Evolutionary conservation across 37 sponge, comb jelly and placozoan species (phyloP), one percentile per base, ranked within the genome.

Genomic region (Ephydatia muelleri): DNA sequence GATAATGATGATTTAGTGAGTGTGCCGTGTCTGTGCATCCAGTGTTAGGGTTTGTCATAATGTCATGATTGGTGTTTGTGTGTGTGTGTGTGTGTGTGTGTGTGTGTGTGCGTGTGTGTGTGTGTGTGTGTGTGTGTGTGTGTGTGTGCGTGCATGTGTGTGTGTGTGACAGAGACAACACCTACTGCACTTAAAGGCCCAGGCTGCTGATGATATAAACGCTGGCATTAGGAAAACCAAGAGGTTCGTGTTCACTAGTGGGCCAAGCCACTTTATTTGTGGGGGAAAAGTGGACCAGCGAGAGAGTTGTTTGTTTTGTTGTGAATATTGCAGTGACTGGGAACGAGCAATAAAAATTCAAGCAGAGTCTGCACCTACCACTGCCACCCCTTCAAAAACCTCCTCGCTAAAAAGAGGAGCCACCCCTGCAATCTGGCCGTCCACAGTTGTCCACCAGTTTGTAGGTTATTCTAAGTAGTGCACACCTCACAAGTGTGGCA

Each of bases 1-100:
- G 96, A 95, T 32, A 93, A 93, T 43, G 91, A 88, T 80, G 71
- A 69, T 27, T 68, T 95, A 76, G 94, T 95, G 65, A 85, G 83
- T 34, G 4, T n/a, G 16, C 16, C 16, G 19, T 14, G 57, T 43
- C 43, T 3, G 43, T 3, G 43, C n/a, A 6, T 3, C 43, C 43
- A 9, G 43, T 43, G 6, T 6, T 43, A 43, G 6, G 6, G 6
- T 3, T 6, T 43, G 8, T 43, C 4, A 4, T 8, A 43, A 4
- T 43, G 6, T 8, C 8, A 43, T 43, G 47, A 43, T 4, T 4
- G 4, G 47, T 43, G 47, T 43, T 4, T 43, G 47, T 43, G 47
- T 43, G 47, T 43, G 8, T 43, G 47, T 43, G 47, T 43, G 47
- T 43, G 47, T 43, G 8, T 43, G 47, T 43, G 8, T 43, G 47